These are phyloP conservation scores for Tapera naevia DNA, from an alignment of 2,797 vertebrate species.

Conservation along the genomic window DNA sequence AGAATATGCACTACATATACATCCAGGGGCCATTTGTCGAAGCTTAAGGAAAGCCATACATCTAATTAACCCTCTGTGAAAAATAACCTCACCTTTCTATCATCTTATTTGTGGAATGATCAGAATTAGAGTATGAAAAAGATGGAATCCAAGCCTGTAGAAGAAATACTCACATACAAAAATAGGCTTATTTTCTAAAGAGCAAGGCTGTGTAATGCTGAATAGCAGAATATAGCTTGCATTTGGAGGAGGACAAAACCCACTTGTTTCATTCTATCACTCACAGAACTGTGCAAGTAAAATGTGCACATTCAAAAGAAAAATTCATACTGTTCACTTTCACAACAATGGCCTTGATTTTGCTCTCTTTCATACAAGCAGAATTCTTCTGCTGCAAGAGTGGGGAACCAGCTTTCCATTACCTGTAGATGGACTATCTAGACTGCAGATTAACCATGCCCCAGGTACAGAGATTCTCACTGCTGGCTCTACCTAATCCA, in stretches of 20 bases:
- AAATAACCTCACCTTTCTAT: constrained; percentile 43
- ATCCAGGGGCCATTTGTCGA: constrained; percentile 21
- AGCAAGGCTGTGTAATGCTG: constrained; percentile 30
- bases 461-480: not conserved
- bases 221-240: constrained; percentile 29
- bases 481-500: not conserved
- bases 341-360: constrained; percentile 12
- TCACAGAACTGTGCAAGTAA: constrained; percentile 20
- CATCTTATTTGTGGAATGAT: constrained; percentile 43
- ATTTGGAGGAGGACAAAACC: constrained; percentile 48
- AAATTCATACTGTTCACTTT: not conserved
- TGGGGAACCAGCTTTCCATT: not conserved
- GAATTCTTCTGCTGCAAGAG: not conserved
- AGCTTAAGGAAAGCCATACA: constrained; percentile 6
- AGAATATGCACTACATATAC: not conserved
- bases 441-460: not conserved
- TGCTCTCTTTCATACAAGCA: not conserved
- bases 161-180: constrained; percentile 58
- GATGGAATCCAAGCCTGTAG: constrained; percentile 30
- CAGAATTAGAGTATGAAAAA: constrained; percentile 37
- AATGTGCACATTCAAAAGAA: constrained; percentile 20
- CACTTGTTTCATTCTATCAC: not conserved
- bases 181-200: constrained; percentile 63
- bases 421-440: not conserved
- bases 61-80: constrained; percentile 33